Base-by-base conservation (phyloP, 2,888 invertebrate species). In the Coelogynopora nodosa region DNA sequence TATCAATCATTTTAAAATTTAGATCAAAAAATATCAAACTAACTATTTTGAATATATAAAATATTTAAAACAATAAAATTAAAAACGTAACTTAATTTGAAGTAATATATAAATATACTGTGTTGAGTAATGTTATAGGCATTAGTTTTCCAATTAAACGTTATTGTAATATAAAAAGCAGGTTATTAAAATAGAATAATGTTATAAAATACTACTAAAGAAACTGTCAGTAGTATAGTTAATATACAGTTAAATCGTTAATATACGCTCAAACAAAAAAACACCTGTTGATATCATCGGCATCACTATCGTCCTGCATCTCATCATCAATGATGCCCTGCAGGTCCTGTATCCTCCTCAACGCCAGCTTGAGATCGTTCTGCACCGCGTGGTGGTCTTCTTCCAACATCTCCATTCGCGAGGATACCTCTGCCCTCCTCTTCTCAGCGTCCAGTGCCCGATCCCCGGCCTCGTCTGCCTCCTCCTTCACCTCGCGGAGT, bases 291-390 rank as follows among this genome's bases (percentile, higher is more conserved):
- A 30, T 30, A 31, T 88, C 88, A 31, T 84, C 84, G 27, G 84
- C 87, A 29, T 90, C 91, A 88, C 89, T 90, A 84, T 90, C 90
- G 81, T 85, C 85, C 67, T 82, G 85, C 86, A 91, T 88, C 85
- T 91, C 92, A 27, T 92, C 96, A 89, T 96, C 96, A 91, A 97
- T 95, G 88, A 97, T 97, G 90, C 95, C 95, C 91, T 97, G 97
- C 88, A 98, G 93, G 90, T 97, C 97, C 82, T 96, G 94, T 89
- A 97, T 97, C 88, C 97, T 94, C 88, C 97, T 94, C 87, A 96
- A 93, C 0, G 97, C 97, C 86, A 97, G 93, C 85, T 96, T 94
- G 81, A 97, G 94, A 92, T 97, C 97, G 49, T 91, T 91, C 88
- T 92, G 92, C 31, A 90, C 90, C 86, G 92, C 91, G 84, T 91